phyloP scores from a whole-genome alignment of 2,888 invertebrate species.

The Drepana falcataria region DNA sequence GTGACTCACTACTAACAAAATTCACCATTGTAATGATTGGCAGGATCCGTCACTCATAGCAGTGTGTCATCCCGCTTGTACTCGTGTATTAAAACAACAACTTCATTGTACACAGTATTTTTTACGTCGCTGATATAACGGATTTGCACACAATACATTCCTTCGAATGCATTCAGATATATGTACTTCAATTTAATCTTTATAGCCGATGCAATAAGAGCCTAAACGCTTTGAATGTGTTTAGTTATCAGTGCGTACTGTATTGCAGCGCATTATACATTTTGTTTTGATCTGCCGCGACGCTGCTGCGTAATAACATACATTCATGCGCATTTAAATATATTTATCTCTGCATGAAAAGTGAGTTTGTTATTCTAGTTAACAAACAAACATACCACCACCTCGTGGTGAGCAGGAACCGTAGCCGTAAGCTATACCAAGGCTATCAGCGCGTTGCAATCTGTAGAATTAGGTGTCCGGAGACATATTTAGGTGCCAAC shows the following conservation, averaged over 20 bases:
- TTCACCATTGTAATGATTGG: constrained; percentile 32
- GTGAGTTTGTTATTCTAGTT: not conserved
- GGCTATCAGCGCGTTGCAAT: too few species aligned
- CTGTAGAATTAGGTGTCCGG: too few species aligned
- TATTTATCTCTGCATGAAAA: not conserved
- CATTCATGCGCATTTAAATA: constrained; percentile 4
- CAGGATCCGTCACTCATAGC: constrained; percentile 35
- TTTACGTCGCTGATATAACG: constrained; percentile 28
- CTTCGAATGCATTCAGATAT: constrained; percentile 22
- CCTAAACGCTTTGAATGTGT: constrained; percentile 8
- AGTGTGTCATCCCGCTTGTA: constrained; percentile 11
- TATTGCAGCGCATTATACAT: not conserved
- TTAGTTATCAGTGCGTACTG: constrained; percentile 22
- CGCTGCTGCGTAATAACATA: constrained; percentile 41
- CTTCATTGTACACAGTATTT: constrained; percentile 25
- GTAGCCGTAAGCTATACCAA: too few species aligned
- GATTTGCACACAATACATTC: constrained; percentile 29
- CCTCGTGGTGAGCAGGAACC: too few species aligned
- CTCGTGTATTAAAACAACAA: constrained; percentile 26
- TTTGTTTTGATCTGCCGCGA: constrained; percentile 35
- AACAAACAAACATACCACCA: too few species aligned
- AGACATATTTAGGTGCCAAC: too few species aligned
- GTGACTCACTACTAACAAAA: constrained; percentile 44
- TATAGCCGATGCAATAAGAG: constrained; percentile 8
- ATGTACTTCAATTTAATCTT: constrained; percentile 14